phyloP scores from a whole-genome alignment of 2,888 invertebrate species.

The Ophonus ardosiacus region DNA sequence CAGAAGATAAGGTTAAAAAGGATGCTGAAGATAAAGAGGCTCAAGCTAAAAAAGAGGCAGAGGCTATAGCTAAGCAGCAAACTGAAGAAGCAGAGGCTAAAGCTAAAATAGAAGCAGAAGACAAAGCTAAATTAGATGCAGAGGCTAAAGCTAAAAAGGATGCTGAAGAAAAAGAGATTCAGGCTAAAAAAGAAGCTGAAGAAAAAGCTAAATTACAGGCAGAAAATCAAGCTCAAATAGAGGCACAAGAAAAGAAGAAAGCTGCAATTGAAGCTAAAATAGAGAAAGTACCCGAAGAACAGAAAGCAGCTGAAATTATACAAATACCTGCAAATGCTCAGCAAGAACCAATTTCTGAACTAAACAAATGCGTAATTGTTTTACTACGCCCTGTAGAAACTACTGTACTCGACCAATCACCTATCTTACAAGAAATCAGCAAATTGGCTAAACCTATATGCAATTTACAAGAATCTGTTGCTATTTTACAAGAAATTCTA shows the following conservation, averaged over 20 bases:
- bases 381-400: conserved; percentile 20
- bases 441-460: conserved; percentile 8
- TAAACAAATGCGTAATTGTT: conserved; percentile 49
- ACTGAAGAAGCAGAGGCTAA: conserved; percentile 56
- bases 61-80: conserved; percentile 70
- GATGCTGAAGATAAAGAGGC: conserved; percentile 66
- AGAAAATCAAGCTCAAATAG: conserved; percentile 61
- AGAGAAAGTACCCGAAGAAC: conserved; percentile 65
- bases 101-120: conserved; percentile 67
- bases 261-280: conserved; percentile 62
- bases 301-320: conserved; percentile 28
- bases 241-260: conserved; percentile 41
- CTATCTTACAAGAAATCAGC: background rate
- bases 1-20: conserved; percentile 61
- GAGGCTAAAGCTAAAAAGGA: conserved; percentile 70
- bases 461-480: conserved; percentile 48
- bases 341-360: background rate
- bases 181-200: conserved; percentile 59
- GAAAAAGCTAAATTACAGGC: conserved; percentile 61
- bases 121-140: conserved; percentile 72
- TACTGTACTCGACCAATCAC: background rate
- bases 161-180: conserved; percentile 56
- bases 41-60: conserved; percentile 72
- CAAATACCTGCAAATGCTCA: background rate
- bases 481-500: conserved; percentile 11